phyloP scores from a whole-genome alignment of 2,797 vertebrate genomes.

The Mycteria americana region DNA sequence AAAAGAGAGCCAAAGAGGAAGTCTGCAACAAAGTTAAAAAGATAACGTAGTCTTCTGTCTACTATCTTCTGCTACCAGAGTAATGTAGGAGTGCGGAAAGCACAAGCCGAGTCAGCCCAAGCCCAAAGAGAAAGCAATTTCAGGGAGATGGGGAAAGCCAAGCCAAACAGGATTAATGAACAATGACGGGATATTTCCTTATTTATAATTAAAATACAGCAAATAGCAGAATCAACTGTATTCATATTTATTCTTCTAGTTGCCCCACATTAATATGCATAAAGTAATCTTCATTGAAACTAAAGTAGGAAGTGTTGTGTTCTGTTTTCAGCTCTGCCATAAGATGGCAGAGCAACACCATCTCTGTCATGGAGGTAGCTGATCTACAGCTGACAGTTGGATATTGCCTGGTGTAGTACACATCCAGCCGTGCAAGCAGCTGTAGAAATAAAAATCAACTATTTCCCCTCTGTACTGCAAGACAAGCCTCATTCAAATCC shows the following conservation, averaged over 20 bases:
- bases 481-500: neutral
- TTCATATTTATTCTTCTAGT: neutral
- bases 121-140: neutral
- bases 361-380: fast-evolving
- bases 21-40: neutral
- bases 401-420: neutral
- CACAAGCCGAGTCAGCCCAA: neutral
- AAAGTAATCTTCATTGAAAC: fast-evolving
- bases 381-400: fast-evolving
- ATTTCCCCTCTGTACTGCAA: neutral
- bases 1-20: neutral
- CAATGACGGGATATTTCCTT: neutral
- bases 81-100: fast-evolving
- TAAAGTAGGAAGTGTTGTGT: neutral
- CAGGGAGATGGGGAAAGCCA: neutral
- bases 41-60: neutral
- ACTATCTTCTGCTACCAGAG: neutral
- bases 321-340: neutral
- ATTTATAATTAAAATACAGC: neutral
- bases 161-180: too few species aligned
- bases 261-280: neutral
- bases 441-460: neutral
- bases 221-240: neutral
- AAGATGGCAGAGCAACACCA: slow-evolving; percentile 47
- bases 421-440: neutral